Conservation (phyloP, 2,113 vertebrate genomes). For the Octodon degus region DNA sequence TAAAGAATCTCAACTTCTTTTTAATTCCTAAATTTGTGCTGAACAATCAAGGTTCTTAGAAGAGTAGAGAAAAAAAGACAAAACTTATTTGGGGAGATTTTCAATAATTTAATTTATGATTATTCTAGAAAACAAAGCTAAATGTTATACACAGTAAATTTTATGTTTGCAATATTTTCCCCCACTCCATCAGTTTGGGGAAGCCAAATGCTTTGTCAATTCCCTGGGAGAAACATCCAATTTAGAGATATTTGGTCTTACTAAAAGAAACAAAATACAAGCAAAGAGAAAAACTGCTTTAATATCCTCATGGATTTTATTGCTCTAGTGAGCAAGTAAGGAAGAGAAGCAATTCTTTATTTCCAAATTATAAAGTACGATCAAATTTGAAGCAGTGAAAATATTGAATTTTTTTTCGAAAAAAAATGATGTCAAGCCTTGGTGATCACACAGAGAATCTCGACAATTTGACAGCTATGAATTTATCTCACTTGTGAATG, state of each 20-base stretch:
- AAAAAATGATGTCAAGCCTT: conserved; percentile 88
- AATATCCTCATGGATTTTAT: conserved; percentile 71
- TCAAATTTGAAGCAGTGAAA: conserved; percentile 86
- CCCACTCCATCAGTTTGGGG: conserved; percentile 1
- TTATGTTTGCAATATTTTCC: conserved; percentile 1
- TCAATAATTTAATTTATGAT: conserved; percentile 48
- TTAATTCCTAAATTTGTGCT: not conserved
- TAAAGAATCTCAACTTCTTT: not conserved
- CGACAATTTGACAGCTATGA: conserved; percentile 90
- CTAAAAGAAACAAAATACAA: conserved; percentile 62
- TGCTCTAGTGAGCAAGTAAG: conserved; percentile 82
- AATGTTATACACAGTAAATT: conserved; percentile 32
- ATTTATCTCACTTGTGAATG: conserved; percentile 91
- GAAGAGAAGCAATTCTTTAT: conserved; percentile 84
- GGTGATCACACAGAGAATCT: conserved; percentile 88
- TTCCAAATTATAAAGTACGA: conserved; percentile 86
- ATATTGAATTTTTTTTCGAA: conserved; percentile 87
- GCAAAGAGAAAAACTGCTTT: conserved; percentile 73
- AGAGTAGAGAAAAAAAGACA: not conserved
- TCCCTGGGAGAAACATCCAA: conserved; percentile 55
- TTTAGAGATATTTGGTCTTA: conserved; percentile 73
- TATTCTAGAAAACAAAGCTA: conserved; percentile 6
- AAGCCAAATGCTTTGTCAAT: conserved; percentile 63
- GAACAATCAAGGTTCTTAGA: conserved; percentile 16
- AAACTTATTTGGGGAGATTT: not conserved